Conservation (phyloP, 2,113 vertebrate genomes). For the Phoenicopterus ruber region DNA sequence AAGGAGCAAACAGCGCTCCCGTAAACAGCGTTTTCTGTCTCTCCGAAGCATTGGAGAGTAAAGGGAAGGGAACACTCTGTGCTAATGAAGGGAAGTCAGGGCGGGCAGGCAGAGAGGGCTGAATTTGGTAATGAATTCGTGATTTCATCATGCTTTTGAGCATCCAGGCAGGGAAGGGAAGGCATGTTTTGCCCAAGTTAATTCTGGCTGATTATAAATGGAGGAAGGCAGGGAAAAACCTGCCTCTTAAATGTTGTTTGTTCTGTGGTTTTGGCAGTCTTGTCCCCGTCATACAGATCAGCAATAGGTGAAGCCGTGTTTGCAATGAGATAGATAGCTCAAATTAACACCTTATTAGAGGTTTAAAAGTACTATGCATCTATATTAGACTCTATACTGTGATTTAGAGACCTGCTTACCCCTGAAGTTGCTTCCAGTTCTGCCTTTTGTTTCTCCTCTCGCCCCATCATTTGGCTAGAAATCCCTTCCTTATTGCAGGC, state of each 20-base stretch:
- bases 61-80: neutral
- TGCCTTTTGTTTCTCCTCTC: neutral
- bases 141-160: neutral
- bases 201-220: constrained; percentile 21
- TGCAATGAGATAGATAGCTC: neutral
- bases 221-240: neutral
- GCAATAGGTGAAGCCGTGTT: neutral
- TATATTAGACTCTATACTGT: neutral
- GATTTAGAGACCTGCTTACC: neutral
- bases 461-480: neutral
- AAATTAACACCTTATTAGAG: neutral
- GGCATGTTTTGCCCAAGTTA: neutral
- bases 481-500: neutral
- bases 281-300: neutral
- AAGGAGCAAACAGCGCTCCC: neutral
- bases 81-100: neutral
- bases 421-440: neutral
- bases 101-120: neutral
- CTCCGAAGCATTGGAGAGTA: neutral
- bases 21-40: neutral
- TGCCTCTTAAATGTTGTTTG: neutral
- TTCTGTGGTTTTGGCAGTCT: neutral
- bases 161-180: neutral
- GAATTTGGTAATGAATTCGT: neutral
- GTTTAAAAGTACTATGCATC: neutral